Evolutionary conservation across 2,888 invertebrate genomes (phyloP), one percentile per base, ranked within the genome.

Genomic region (Tupiocoris notatus): DNA sequence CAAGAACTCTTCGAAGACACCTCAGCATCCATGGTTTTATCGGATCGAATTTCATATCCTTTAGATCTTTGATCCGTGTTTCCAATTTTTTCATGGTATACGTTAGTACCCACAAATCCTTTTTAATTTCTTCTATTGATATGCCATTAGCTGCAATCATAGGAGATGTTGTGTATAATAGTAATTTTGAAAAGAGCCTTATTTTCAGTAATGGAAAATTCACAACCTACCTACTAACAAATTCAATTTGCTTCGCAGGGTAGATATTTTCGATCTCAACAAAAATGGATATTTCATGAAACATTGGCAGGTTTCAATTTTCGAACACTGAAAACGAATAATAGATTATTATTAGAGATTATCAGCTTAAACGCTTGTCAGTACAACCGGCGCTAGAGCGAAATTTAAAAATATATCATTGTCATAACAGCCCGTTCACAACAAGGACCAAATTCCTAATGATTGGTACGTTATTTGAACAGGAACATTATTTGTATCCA

Each of bases 21-120:
- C 89, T 84, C 39, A 89, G 87, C 89, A 90, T 89, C 90, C 90
- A 90, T 1, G 90, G 89, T 84, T 87, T 88, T 12, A 89, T 83
- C 78, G 84, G 86, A 75, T 86, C 83, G 67, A 88, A 87, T 78
- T 86, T 84, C 71, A 83, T 80, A 61, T 83, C 82, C 81, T 85
- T 85, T 0, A 88, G 85, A 70, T 84, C 84, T 79, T 86, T 83
- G 12, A 90, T 83, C 75, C 89, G 85, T 20, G 85, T 81, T 75
- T 83, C 81, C n/a, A 89, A 87, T 9, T 87, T 86, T 71, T 85
- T 83, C 68, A 86, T 85, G 23, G 86, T 86, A 81, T 89, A 89
- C 79, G 88, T 88, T 78, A 90, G 84, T 0, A 89, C 88, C 89
- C 89, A 90, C 18, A 89, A 82, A 83, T 90, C 90, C 80, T 86